phyloP scores from a whole-genome alignment of 35 echinoderm and acorn worm species.

The Apostichopus japonicus region DNA sequence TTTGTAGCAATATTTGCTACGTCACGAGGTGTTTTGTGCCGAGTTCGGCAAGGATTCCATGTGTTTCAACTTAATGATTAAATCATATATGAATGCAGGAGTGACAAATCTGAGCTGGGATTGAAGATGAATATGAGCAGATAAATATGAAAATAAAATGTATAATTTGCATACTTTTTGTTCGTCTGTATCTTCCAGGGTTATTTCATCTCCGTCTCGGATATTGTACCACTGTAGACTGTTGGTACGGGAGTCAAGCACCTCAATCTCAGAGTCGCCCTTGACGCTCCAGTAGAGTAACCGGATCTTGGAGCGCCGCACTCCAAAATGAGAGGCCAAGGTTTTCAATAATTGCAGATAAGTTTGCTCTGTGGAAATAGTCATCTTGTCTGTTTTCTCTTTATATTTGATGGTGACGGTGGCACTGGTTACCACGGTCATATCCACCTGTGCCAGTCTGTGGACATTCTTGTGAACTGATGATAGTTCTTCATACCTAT shows the following conservation, averaged over 20 bases:
- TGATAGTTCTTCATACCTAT: slow-evolving; percentile 24
- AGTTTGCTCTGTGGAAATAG: not conserved
- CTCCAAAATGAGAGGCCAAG: slow-evolving; percentile 30
- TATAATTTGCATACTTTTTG: too few relatives aligned
- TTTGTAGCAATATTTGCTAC: too few relatives aligned
- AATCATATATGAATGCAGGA: too few relatives aligned
- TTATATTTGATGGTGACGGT: not conserved
- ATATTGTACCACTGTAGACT: slow-evolving; percentile 21
- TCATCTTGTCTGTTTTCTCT: not conserved
- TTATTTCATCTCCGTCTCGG: not conserved
- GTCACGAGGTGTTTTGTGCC: too few relatives aligned
- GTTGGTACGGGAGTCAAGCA: not conserved
- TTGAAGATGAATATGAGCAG: too few relatives aligned
- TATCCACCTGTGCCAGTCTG: slow-evolving; percentile 15
- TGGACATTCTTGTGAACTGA: slow-evolving; percentile 45
- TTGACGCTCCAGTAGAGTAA: not conserved
- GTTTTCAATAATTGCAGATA: slow-evolving; percentile 17
- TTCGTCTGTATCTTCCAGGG: not conserved
- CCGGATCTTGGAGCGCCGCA: not conserved
- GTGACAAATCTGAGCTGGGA: too few relatives aligned
- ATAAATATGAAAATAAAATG: too few relatives aligned
- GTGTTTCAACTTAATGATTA: too few relatives aligned
- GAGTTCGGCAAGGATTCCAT: too few relatives aligned
- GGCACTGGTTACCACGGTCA: not conserved
- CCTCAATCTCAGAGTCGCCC: not conserved